Evolutionary conservation across 2,113 vertebrate species (phyloP).

Genomic region (Melanocharis versteri): DNA sequence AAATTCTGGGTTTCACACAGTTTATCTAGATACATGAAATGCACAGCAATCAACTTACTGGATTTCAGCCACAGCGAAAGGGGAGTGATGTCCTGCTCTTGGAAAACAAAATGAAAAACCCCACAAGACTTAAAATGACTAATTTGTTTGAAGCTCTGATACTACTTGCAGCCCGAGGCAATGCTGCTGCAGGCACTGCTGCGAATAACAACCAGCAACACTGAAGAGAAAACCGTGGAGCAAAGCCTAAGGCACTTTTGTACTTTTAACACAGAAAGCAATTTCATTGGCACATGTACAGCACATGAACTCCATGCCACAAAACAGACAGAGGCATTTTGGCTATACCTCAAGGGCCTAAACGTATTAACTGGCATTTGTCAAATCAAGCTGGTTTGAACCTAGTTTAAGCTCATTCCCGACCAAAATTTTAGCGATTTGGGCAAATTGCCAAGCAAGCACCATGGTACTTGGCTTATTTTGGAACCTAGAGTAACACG

Average conservation of each 20-base stretch:
- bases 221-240: background rate
- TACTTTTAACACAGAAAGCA: background rate
- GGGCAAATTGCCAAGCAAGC: background rate
- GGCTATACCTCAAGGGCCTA: background rate
- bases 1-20: background rate
- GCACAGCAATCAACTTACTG: background rate
- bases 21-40: background rate
- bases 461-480: background rate
- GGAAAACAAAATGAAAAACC: background rate
- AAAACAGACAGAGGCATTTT: background rate
- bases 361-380: background rate
- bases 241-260: background rate
- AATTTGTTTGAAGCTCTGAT: background rate
- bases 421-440: background rate
- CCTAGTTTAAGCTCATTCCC: background rate
- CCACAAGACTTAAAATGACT: background rate
- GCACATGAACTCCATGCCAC: background rate
- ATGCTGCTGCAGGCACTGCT: background rate
- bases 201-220: background rate
- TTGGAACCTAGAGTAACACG: background rate
- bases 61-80: background rate
- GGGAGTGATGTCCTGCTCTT: background rate
- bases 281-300: background rate
- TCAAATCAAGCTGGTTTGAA: conserved; percentile 1
- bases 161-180: background rate